Evolutionary conservation across 1,140 invertebrate species (phyloP).

Genomic region (Leptopilina clavipes): DNA sequence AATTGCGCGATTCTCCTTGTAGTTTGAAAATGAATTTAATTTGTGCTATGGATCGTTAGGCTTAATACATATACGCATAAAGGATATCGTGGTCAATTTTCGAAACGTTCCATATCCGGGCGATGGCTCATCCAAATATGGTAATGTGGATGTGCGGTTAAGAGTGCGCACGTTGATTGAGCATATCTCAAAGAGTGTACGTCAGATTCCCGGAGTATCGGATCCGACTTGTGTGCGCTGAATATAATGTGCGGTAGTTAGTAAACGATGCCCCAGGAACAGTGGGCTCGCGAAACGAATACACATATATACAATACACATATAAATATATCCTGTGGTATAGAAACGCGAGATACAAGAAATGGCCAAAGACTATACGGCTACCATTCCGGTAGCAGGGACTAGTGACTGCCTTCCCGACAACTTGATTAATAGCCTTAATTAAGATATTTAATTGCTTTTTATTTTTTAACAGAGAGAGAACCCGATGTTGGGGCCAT

Average conservation of each 20-base stretch:
- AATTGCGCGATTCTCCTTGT: background rate
- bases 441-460: constrained; percentile 75
- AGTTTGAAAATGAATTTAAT: background rate
- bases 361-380: constrained; percentile 55
- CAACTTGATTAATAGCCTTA: constrained; percentile 74
- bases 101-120: constrained; percentile 29
- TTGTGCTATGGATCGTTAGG: constrained; percentile 28
- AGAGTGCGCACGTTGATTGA: constrained; percentile 50
- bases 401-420: constrained; percentile 57
- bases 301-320: background rate
- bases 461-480: constrained; percentile 75
- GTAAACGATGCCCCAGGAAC: constrained; percentile 41
- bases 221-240: constrained; percentile 46
- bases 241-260: constrained; percentile 58
- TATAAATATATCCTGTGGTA: too few species aligned
- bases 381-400: constrained; percentile 66
- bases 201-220: constrained; percentile 48
- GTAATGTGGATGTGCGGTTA: constrained; percentile 50
- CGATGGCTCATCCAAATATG: constrained; percentile 47
- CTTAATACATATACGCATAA: constrained; percentile 33
- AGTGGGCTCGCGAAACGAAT: constrained; percentile 38
- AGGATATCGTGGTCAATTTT: constrained; percentile 26
- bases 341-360: constrained; percentile 57
- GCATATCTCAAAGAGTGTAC: constrained; percentile 53
- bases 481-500: constrained; percentile 51